Base-by-base conservation (phyloP, 2,888 invertebrate genomes). In the Neoscelio sp. region DNA sequence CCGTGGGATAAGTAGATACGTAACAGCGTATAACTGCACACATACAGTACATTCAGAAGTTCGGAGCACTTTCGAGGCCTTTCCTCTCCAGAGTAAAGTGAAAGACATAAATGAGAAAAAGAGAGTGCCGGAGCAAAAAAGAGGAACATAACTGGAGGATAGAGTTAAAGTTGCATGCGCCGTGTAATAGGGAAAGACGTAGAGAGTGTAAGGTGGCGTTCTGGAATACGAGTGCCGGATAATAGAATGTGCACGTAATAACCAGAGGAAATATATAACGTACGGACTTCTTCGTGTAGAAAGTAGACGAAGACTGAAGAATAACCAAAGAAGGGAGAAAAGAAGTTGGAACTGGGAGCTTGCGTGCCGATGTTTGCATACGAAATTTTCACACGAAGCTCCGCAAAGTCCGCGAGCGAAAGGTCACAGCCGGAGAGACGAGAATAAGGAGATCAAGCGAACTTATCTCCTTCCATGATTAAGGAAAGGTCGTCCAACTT, bases 241-340 rank as follows among this genome's bases (percentile, higher is more conserved):
- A 87, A 88, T 88, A 86, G 86, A 88, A 88, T 86, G 86, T 86
- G 85, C 85, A 87, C 86, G 85, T 86, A 87, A 88, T 88, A 87
- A 88, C 85, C 83, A 64, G 83, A 85, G 82, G 82, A 83, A 83
- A 85, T 82, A 81, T 81, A 83, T 81, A 82, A 80, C 75, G 78
- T 58, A 73, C 74, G 62, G 75, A 68, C 80, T 82, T 67, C 52
- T 82, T 71, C 82, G 74, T 77, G 80, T 80, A 64, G 80, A 80
- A 84, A 82, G 82, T 82, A 80, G 81, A 83, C 82, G 82, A 82
- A 83, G 81, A 84, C 83, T 85, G 85, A 85, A 84, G 80, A 74
- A 73, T 71, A 89, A 87, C 87, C 87, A 87, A 88, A 91, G 87
- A 87, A 88, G 88, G 89, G 87, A 86, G 82, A 75, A 83, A 83